phyloP scores from a whole-genome alignment of 2,888 invertebrate genomes.

The Polyommatus icarus region DNA sequence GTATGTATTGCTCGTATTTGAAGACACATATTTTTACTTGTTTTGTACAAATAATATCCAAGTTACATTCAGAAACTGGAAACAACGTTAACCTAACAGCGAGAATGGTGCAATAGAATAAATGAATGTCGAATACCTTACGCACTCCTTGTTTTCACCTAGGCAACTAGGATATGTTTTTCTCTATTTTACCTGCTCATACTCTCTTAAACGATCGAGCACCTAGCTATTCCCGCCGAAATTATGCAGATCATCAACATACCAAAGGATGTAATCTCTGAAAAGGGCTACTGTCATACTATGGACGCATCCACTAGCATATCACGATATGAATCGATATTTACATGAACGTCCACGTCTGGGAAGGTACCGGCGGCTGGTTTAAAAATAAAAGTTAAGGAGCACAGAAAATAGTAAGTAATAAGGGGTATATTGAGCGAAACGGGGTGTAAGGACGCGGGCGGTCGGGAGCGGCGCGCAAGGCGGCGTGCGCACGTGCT shows the following conservation, averaged over 20 bases:
- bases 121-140: neutral
- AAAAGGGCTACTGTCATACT: constrained; percentile 55
- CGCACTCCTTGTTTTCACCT: neutral
- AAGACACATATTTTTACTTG: neutral
- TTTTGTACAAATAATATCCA: neutral
- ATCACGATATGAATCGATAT: constrained; percentile 44
- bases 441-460: constrained; percentile 55
- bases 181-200: neutral
- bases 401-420: constrained; percentile 35
- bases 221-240: constrained; percentile 66
- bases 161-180: neutral
- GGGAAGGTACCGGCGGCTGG: neutral
- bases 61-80: neutral
- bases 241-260: constrained; percentile 59
- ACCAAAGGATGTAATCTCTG: constrained; percentile 60
- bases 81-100: constrained; percentile 10
- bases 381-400: constrained; percentile 25
- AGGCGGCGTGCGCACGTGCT: constrained; percentile 73
- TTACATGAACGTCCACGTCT: neutral
- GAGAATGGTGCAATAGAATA: constrained; percentile 7
- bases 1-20: neutral
- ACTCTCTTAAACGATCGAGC: constrained; percentile 33
- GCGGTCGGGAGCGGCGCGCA: constrained; percentile 54
- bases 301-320: constrained; percentile 67
- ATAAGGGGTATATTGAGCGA: constrained; percentile 58